phyloP scores from a whole-genome alignment of 2,797 vertebrate species.

The Hydrocynus forskahlii region DNA sequence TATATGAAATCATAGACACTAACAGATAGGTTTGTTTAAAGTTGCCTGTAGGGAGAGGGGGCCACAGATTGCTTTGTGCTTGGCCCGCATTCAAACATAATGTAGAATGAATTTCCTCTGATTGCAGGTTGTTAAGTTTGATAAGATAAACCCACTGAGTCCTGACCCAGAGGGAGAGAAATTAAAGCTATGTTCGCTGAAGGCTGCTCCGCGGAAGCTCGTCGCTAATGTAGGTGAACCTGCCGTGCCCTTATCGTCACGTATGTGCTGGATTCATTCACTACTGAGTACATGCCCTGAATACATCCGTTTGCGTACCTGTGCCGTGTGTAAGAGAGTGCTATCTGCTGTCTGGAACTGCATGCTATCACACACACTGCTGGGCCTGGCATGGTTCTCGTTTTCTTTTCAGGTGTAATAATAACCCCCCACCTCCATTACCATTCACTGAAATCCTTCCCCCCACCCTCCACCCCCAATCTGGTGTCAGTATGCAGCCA shows the following conservation, averaged over 20 bases:
- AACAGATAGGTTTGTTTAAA: constrained; percentile 49
- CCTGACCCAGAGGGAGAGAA: constrained; percentile 50
- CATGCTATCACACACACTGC: background rate
- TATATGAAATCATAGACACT: constrained; percentile 31
- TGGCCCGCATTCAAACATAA: constrained; percentile 55
- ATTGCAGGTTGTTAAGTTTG: constrained; percentile 58
- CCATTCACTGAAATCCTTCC: constrained; percentile 30
- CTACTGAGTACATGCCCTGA: constrained; percentile 21
- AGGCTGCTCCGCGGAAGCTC: constrained; percentile 26
- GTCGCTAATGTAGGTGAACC: constrained; percentile 28
- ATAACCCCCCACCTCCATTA: background rate
- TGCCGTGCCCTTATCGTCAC: constrained; percentile 21
- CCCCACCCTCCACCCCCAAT: background rate
- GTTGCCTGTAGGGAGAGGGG: constrained; percentile 20
- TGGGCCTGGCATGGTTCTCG: background rate
- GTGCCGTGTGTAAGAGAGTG: background rate
- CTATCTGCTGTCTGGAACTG: background rate
- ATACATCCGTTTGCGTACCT: constrained; percentile 30
- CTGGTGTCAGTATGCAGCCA: constrained; percentile 7
- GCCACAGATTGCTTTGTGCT: constrained; percentile 54
- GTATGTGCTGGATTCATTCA: constrained; percentile 8
- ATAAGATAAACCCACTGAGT: constrained; percentile 54
- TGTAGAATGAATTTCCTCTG: constrained; percentile 53
- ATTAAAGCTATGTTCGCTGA: constrained; percentile 41
- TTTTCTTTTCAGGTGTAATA: constrained; percentile 23